Percentiles rank a stretch among this genome's conserved stretches.
phyloP scores from a whole-genome alignment of 1,140 invertebrate genomes.

The Anoplophora glabripennis region DNA sequence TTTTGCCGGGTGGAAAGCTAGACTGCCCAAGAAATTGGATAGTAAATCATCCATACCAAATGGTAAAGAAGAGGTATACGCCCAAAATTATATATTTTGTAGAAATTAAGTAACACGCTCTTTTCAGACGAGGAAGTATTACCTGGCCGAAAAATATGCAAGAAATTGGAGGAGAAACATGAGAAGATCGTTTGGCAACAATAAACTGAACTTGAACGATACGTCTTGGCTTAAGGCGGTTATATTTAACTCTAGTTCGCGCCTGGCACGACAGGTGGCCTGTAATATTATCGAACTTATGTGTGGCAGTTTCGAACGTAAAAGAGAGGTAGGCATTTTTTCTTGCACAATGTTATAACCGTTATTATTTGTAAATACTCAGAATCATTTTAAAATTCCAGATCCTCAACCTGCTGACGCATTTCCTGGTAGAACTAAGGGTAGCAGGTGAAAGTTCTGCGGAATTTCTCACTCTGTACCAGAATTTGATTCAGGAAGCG shows the following conservation, averaged over 20 bases:
- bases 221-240: slow-evolving; percentile 85
- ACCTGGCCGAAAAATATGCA: slow-evolving; percentile 77
- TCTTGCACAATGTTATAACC: no score
- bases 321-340: slow-evolving; percentile 56
- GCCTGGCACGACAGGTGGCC: slow-evolving; percentile 82
- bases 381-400: slow-evolving; percentile 42
- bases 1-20: slow-evolving; percentile 65
- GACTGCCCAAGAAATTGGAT: slow-evolving; percentile 21
- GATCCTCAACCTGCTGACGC: slow-evolving; percentile 82
- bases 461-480: slow-evolving; percentile 87
- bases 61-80: slow-evolving; percentile 10
- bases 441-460: slow-evolving; percentile 84
- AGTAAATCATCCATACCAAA: neutral
- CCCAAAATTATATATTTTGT: slow-evolving; percentile 19
- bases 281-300: slow-evolving; percentile 85
- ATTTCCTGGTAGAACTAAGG: slow-evolving; percentile 82
- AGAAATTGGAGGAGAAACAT: slow-evolving; percentile 55
- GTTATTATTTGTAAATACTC: no score
- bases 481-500: slow-evolving; percentile 75
- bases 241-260: slow-evolving; percentile 87
- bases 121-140: slow-evolving; percentile 47
- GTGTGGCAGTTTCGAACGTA: slow-evolving; percentile 68
- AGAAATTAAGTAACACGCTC: slow-evolving; percentile 31
- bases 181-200: slow-evolving; percentile 27
- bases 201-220: slow-evolving; percentile 56